A percentile compares a stretch with the other conserved stretches of the same genome.
Evolutionary conservation across 2,113 vertebrate species (phyloP).

Genomic region (Colossoma macropomum): DNA sequence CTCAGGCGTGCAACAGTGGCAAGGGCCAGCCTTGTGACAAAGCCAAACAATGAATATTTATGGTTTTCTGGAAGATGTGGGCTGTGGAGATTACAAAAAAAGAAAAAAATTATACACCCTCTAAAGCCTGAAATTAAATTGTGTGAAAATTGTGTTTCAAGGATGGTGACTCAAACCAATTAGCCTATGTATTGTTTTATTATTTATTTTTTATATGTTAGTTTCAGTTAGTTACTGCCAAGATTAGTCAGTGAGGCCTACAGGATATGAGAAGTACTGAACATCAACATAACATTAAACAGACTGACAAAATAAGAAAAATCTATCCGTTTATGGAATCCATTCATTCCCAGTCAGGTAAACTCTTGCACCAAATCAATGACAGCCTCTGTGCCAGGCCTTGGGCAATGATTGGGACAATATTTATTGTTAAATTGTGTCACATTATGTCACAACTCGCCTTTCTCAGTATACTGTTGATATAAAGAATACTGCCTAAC

Average conservation of each 20-base stretch:
- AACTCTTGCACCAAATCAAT: background rate
- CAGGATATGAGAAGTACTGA: too few relatives aligned
- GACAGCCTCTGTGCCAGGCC: background rate
- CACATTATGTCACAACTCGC: too few relatives aligned
- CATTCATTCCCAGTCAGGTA: background rate
- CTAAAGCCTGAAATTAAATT: background rate
- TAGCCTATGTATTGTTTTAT: background rate
- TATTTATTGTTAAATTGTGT: too few relatives aligned
- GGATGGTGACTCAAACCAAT: background rate
- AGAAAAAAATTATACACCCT: background rate
- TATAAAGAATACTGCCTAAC: too few relatives aligned
- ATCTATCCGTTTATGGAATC: background rate
- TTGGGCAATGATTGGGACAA: too few relatives aligned
- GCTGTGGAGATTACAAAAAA: background rate
- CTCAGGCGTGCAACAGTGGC: constrained; percentile 27
- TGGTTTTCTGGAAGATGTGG: constrained; percentile 5
- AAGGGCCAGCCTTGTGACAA: background rate
- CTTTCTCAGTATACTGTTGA: too few relatives aligned
- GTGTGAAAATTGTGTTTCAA: background rate
- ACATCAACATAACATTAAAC: background rate
- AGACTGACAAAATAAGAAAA: background rate
- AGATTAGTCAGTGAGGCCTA: background rate
- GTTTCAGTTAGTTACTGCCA: background rate
- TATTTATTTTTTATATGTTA: background rate
- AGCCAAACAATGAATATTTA: constrained; percentile 13